Evolutionary conservation across 2,888 invertebrate species (phyloP).

Genomic region (Pheosia gnoma): DNA sequence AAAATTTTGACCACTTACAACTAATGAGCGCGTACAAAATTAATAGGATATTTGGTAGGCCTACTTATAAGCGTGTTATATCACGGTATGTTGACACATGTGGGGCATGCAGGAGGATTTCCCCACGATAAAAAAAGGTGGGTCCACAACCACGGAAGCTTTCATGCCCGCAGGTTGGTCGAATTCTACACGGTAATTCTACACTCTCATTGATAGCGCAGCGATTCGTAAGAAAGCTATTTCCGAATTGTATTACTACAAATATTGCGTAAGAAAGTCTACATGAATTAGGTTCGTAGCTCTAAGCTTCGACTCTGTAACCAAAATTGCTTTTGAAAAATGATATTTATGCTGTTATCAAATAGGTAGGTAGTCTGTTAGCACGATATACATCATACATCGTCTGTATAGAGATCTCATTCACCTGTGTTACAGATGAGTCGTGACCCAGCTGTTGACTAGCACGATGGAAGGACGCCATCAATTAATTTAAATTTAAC

Average conservation of each 20-base stretch:
- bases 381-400: too few relatives aligned
- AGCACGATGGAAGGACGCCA: too few relatives aligned
- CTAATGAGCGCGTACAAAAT: not conserved
- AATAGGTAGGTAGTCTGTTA: too few relatives aligned
- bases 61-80: not conserved
- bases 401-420: too few relatives aligned
- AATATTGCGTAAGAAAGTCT: not conserved
- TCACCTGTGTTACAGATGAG: too few relatives aligned
- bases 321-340: too few relatives aligned
- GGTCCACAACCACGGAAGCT: not conserved
- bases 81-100: not conserved
- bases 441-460: too few relatives aligned
- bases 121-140: too few relatives aligned
- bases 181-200: not conserved
- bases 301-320: too few relatives aligned
- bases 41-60: not conserved
- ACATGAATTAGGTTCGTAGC: not conserved
- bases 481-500: too few relatives aligned
- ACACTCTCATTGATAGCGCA: not conserved
- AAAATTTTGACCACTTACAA: too few relatives aligned
- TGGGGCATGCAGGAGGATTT: not conserved
- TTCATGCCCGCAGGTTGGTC: not conserved
- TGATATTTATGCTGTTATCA: too few relatives aligned
- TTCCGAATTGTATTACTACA: not conserved
- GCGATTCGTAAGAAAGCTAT: slow-evolving; percentile 1